phyloP scores from a whole-genome alignment of 92 coral and sea anemone species.

The Heteractis magnifica region DNA sequence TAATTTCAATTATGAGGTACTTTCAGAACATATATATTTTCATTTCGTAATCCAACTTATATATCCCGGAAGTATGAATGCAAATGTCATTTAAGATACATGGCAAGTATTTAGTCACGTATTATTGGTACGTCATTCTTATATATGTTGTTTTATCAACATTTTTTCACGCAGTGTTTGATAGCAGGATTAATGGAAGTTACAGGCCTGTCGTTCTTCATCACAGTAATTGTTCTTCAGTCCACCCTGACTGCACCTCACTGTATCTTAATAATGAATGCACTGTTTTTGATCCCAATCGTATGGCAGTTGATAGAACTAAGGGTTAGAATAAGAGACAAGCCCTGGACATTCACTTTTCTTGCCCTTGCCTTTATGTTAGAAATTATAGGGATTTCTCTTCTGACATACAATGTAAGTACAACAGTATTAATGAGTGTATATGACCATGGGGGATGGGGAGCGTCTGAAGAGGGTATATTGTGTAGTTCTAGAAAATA shows the following conservation, averaged over 20 bases:
- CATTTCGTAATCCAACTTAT: too few relatives aligned
- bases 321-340: background rate
- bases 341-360: background rate
- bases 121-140: background rate
- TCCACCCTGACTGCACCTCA: constrained; percentile 35
- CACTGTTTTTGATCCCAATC: constrained; percentile 63
- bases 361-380: constrained; percentile 43
- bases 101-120: too few relatives aligned
- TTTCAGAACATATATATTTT: too few relatives aligned
- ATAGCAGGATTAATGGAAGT: constrained; percentile 70
- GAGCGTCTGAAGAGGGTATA: too few relatives aligned
- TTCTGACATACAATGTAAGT: constrained; percentile 43
- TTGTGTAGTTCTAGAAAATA: background rate
- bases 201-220: constrained; percentile 68
- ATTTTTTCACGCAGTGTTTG: constrained; percentile 56
- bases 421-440: too few relatives aligned
- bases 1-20: too few relatives aligned
- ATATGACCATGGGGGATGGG: too few relatives aligned
- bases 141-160: background rate
- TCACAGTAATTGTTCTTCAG: constrained; percentile 46
- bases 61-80: too few relatives aligned
- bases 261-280: constrained; percentile 76
- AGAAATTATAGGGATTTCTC: constrained; percentile 54
- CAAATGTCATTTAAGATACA: too few relatives aligned
- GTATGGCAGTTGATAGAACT: constrained; percentile 62